Evolutionary conservation across 2,797 vertebrate genomes (phyloP).

Genomic region (Neoniphon sammara): DNA sequence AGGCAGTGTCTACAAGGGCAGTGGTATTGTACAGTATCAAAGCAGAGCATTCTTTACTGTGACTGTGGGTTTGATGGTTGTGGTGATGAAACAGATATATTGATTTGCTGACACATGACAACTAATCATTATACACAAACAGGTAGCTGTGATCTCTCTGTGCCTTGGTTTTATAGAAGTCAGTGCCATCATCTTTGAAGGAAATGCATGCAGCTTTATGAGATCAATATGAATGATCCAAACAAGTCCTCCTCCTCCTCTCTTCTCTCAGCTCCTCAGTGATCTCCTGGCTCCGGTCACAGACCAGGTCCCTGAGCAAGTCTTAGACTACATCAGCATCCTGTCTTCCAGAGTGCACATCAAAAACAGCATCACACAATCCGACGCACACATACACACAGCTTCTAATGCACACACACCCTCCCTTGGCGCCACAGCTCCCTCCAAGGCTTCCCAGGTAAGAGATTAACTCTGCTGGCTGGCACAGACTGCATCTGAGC

Average conservation of each 20-base stretch:
- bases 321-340: constrained; percentile 84
- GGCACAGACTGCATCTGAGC: background rate
- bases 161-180: too few species aligned
- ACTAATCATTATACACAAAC: too few species aligned
- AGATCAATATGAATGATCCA: too few species aligned
- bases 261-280: constrained; percentile 85
- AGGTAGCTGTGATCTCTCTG: too few species aligned
- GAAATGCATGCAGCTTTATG: too few species aligned
- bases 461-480: background rate
- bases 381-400: background rate
- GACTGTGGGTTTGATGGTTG: too few species aligned
- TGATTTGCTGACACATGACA: too few species aligned
- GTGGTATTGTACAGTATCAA: too few species aligned
- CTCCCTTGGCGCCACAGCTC: background rate
- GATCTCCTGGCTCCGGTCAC: constrained; percentile 88
- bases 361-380: constrained; percentile 81
- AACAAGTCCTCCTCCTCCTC: background rate
- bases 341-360: constrained; percentile 85
- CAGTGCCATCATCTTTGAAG: too few species aligned
- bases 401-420: constrained; percentile 71
- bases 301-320: constrained; percentile 87
- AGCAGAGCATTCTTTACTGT: too few species aligned
- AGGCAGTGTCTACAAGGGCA: too few species aligned
- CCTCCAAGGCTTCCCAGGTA: constrained; percentile 10
- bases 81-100: too few species aligned